Evolutionary conservation across 2,888 invertebrate genomes (phyloP), one percentile per base, ranked within the genome.

Genomic region (Helicoverpa assulta): DNA sequence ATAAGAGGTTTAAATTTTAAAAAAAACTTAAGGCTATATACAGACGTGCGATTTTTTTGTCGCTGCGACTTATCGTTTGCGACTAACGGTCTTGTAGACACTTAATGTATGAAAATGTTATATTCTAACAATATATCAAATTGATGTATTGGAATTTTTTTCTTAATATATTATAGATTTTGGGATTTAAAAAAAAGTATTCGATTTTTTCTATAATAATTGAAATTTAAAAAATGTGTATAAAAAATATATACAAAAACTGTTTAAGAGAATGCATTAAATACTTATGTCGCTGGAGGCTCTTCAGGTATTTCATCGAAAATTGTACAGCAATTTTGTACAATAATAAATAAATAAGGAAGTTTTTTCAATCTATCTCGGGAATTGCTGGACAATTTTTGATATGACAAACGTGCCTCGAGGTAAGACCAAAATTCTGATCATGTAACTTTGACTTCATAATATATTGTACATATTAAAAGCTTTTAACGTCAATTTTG

Each of bases 391-490:
- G 60, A 58, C 40, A 50, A 33, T 65, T 73, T 73, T 72, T 51
- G 67, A 75, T 71, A 37, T 19, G 61, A 61, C 55, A 66, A 79
- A 60, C 69, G 64, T 50, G 68, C 68, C 67, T 73, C 73, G 57
- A 71, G 55, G 64, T 76, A 66, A 75, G 82, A 81, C 69, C 81
- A 81, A 81, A 73, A 78, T 70, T 76, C 78, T 63, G 67, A 72
- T 65, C 62, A 56, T 78, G 70, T 79, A 70, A 73, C 54, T 67
- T 76, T 63, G 66, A 79, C 67, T 71, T 61, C 71, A 71, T 68
- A 80, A 79, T 73, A 71, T 77, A 82, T 69, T 77, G 75, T 80
- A 82, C 67, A 82, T 76, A 82, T 75, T 65, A 82, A 78, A 76
- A 70, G 77, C 77, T 78, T 78, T 78, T 79, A 78, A 70, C 76